Base-by-base conservation (phyloP, 2,113 vertebrate species). In the Cynoglossus semilaevis region DNA sequence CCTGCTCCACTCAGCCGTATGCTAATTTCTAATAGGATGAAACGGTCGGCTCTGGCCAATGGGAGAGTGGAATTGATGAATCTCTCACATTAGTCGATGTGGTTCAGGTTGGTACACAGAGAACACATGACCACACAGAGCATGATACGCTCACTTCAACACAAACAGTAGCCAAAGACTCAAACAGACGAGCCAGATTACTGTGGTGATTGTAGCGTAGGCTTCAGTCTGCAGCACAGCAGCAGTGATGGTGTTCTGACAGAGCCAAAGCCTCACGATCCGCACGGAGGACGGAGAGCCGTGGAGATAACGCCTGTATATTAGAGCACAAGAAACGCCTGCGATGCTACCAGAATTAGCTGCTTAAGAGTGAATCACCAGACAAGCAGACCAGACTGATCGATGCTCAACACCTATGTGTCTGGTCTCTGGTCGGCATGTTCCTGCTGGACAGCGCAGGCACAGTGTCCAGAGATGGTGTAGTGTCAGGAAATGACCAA, bases 11-110 rank as follows among this genome's bases (percentile, higher is more conserved):
- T 85, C 83, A 74, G 72, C 74, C 76, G 15, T 82, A 85, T 79
- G 83, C 77, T 87, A 85, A 87, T 85, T 76, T 80, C 54, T 85
- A 85, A 84, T 81, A 81, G 78, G 84, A 87, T 83, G 76, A 87
- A 77, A 82, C 68, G 70, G 74, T 52, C 76, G 52, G 52, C 47
- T 62, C 54, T 62, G 71, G 63, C 84, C 85, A 85, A 84, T 83
- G 75, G 72, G 71, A 83, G 59, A 46, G 50, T 37, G 58, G 79
- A 41, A 5, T 70, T 84, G 80, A 77, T 61, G 70, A 79, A 85
- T 83, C 78, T 84, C 80, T 83, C 83, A 58, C 53, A 46, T 34
- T 51, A 65, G 40, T 38, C 44, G 64, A 54, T 5, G 5, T 5
- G 5, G 58, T 57, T 67, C 52, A 36, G 47, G 52, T 44, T 43